These are phyloP conservation scores for Fukomys damarensis DNA, from an alignment of 2,113 vertebrate genomes.

Conservation along the genomic window DNA sequence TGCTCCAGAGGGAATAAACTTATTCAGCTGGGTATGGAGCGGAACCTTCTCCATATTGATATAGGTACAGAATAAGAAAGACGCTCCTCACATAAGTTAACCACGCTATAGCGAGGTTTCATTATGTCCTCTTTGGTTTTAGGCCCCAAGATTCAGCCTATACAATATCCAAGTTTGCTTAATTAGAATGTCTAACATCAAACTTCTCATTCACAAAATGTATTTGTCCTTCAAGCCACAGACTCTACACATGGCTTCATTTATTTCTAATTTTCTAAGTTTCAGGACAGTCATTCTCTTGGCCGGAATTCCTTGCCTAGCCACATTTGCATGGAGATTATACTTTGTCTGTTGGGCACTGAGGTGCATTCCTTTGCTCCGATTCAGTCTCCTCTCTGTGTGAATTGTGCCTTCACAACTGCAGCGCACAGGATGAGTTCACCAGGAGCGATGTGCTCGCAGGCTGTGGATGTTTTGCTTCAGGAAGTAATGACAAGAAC, in stretches of 20 bases:
- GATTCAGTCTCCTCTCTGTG: not conserved
- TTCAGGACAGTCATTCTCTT: conserved; percentile 2
- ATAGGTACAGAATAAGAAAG: not conserved
- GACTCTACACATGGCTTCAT: conserved; percentile 35
- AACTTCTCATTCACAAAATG: conserved; percentile 35
- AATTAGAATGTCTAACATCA: conserved; percentile 8
- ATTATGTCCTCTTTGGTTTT: conserved; percentile 21
- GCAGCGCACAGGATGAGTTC: not conserved
- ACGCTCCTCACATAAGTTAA: not conserved
- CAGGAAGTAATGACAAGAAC: not conserved
- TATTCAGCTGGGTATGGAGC: conserved; percentile 27
- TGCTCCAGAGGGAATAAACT: not conserved
- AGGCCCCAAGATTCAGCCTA: not conserved
- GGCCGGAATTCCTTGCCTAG: conserved; percentile 29
- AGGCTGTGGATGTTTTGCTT: not conserved
- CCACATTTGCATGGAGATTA: conserved; percentile 1
- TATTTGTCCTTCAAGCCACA: conserved; percentile 41
- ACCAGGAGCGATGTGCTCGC: not conserved
- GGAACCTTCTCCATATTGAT: conserved; percentile 3
- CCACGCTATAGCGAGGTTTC: not conserved
- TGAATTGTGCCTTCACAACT: not conserved
- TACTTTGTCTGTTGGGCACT: not conserved
- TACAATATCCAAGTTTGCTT: conserved; percentile 9
- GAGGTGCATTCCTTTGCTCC: not conserved
- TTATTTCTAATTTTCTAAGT: conserved; percentile 55